Conservation (phyloP, 2,797 vertebrate genomes). For the Acanthurus tractus region DNA sequence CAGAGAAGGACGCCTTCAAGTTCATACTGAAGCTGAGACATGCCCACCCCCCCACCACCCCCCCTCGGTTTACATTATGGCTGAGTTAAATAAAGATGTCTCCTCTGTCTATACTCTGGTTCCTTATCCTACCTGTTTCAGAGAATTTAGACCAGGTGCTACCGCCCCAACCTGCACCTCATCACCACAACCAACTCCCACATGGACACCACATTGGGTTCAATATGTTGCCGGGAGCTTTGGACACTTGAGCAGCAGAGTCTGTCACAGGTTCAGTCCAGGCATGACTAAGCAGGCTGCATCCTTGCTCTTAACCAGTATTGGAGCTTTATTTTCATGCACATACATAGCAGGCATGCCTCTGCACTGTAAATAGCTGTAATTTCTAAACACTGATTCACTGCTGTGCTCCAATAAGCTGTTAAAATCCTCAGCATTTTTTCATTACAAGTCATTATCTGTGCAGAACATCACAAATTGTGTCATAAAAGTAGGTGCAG, state of each 20-base stretch:
- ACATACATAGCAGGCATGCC: conserved; percentile 16
- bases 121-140: conserved; percentile 52
- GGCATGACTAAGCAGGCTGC: conserved; percentile 29
- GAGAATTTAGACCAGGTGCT: conserved; percentile 18
- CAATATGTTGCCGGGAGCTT: conserved; percentile 41
- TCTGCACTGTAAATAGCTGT: conserved; percentile 15
- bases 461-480: conserved; percentile 61
- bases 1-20: neutral
- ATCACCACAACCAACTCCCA: conserved; percentile 45
- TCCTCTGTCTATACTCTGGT: neutral
- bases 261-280: conserved; percentile 25
- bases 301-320: conserved; percentile 25
- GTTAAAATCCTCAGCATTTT: conserved; percentile 50
- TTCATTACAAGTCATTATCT: conserved; percentile 65
- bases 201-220: conserved; percentile 64
- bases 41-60: no score
- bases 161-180: conserved; percentile 26
- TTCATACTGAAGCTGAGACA: conserved; percentile 29
- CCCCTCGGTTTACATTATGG: conserved; percentile 50
- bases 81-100: conserved; percentile 52
- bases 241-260: conserved; percentile 27
- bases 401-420: conserved; percentile 49
- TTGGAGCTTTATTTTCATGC: conserved; percentile 47
- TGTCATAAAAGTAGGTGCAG: conserved; percentile 59
- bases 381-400: conserved; percentile 59